phyloP scores from a whole-genome alignment of 2,888 invertebrate genomes.

The Timema podura region DNA sequence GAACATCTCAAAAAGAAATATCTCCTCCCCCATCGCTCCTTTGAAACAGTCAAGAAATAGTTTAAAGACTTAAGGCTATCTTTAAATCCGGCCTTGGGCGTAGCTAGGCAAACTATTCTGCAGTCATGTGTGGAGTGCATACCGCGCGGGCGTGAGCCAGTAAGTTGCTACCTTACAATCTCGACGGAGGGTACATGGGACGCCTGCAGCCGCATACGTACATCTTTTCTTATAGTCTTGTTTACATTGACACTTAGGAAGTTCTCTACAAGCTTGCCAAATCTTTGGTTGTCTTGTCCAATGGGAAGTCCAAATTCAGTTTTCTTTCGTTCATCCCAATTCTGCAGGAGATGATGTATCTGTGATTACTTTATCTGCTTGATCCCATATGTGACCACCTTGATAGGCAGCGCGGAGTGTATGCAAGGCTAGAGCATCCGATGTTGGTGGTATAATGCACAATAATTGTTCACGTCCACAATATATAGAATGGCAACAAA shows the following conservation, averaged over 20 bases:
- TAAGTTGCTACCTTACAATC: too few species aligned
- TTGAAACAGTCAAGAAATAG: too few species aligned
- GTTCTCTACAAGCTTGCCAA: not conserved
- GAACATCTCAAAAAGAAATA: too few species aligned
- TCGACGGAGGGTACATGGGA: too few species aligned
- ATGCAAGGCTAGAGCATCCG: slow-evolving; percentile 3
- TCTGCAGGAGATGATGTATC: not conserved
- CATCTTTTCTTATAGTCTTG: not conserved
- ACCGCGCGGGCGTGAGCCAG: too few species aligned
- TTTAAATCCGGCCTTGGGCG: too few species aligned
- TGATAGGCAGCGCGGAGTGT: slow-evolving; percentile 8
- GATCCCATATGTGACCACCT: slow-evolving; percentile 1
- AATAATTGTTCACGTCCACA: not conserved
- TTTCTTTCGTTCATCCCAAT: not conserved
- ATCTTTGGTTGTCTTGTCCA: not conserved
- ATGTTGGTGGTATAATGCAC: not conserved
- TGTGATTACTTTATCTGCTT: not conserved
- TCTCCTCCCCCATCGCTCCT: too few species aligned
- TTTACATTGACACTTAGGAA: not conserved
- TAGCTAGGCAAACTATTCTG: too few species aligned
- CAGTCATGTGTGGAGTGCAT: too few species aligned
- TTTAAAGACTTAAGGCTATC: too few species aligned
- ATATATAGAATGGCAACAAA: not conserved
- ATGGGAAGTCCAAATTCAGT: not conserved
- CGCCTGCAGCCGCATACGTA: slow-evolving; percentile 6